Evolutionary conservation across 2,888 invertebrate species (phyloP), one percentile per base, ranked within the genome.

Genomic region (Aromia moschata): DNA sequence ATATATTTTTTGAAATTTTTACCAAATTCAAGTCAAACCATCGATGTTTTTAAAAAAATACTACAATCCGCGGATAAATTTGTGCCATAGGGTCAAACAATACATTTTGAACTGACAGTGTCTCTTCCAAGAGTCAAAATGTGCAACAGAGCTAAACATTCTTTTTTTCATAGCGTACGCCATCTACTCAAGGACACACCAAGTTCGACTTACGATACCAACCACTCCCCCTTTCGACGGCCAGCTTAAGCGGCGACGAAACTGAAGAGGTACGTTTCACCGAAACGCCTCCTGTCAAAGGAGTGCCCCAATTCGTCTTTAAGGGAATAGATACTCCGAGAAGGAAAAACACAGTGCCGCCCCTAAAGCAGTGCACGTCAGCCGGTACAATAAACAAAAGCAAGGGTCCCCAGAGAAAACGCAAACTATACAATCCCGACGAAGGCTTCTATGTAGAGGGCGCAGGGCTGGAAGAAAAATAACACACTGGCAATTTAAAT

Each of bases 351-450:
- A 47, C 2, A 1, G 12, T 52, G 7, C 53, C 49, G 1, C 54
- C 60, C n/a, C 40, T 49, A 3, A 49, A 41, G 38, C 53, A n/a
- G 3, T 15, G 20, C 7, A 43, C 16, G 16, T 12, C 33, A 2
- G 40, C 5, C 25, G 49, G 31, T 46, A 15, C 41, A 14, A 45
- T 20, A 41, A 25, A 36, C 4, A 33, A 25, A 3, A 7, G 14
- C 7, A 40, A 45, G n/a, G 20, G 25, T 11, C 18, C 16, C 1
- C 38, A 43, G 15, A 63, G 56, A 49, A 65, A 51, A 41, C 45
- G 65, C 5, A 66, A 56, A 30, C 53, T 68, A n/a, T 67, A 60
- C 20, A 47, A 64, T 44, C 58, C 62, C 1, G 52, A 65, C 33
- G 47, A 57, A 55, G 46, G 56, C 4, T 52, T 59, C 11, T 58